These are phyloP conservation scores for Lamellibrachia satsuma DNA, from an alignment of 2,888 invertebrate species.

Conservation along the genomic window DNA sequence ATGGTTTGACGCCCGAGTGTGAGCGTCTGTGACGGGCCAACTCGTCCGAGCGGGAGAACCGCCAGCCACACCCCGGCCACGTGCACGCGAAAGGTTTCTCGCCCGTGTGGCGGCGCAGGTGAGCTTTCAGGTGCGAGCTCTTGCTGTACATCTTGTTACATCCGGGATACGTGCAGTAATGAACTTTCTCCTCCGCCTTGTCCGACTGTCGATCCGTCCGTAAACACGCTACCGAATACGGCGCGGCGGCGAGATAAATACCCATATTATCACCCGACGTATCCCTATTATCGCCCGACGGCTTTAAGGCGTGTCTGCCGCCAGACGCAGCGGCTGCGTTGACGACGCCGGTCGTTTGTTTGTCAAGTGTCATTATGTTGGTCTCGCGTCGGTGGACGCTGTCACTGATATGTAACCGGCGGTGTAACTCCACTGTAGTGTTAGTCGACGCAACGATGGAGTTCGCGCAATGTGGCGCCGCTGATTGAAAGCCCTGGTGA, in stretches of 20 bases:
- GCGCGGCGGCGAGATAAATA: neutral
- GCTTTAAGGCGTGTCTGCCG: slow-evolving; percentile 25
- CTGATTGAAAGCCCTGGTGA: neutral
- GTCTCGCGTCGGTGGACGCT: neutral
- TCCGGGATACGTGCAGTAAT: slow-evolving; percentile 69
- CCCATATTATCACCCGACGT: neutral
- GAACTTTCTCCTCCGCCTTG: slow-evolving; percentile 69
- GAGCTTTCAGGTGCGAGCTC: slow-evolving; percentile 95
- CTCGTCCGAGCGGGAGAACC: slow-evolving; percentile 93
- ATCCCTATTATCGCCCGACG: neutral
- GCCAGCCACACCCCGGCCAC: slow-evolving; percentile 84
- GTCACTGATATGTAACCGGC: neutral
- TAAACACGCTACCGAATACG: slow-evolving; percentile 1
- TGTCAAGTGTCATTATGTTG: neutral
- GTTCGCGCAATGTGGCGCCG: neutral
- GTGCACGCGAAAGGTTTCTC: slow-evolving; percentile 70
- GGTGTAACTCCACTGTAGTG: neutral
- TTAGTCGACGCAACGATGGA: neutral
- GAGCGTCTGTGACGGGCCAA: slow-evolving; percentile 89
- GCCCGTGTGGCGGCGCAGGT: slow-evolving; percentile 88
- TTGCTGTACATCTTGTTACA: slow-evolving; percentile 98
- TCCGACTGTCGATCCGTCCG: slow-evolving; percentile 35
- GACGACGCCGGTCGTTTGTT: slow-evolving; percentile 19
- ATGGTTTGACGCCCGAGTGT: slow-evolving; percentile 95
- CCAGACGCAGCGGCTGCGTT: slow-evolving; percentile 22